phyloP scores from a whole-genome alignment of 2,888 invertebrate genomes.

The Conus canariensis region DNA sequence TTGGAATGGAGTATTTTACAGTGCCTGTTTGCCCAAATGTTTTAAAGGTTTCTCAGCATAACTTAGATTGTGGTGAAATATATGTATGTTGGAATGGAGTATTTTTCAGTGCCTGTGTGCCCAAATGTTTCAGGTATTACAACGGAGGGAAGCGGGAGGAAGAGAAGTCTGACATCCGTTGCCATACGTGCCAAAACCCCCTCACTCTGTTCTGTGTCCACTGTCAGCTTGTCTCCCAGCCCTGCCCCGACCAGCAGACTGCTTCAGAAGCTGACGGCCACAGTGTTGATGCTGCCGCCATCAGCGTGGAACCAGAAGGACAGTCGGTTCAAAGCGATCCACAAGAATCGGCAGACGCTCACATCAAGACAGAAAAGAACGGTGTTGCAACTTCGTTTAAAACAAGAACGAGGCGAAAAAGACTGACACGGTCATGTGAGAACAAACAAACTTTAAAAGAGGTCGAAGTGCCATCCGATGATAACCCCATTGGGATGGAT shows the following conservation, averaged over 20 bases:
- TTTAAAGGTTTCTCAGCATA: too few species aligned
- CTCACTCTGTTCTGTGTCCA: constrained; percentile 27
- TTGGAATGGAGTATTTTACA: too few species aligned
- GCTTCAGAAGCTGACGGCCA: neutral
- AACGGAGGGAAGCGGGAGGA: neutral
- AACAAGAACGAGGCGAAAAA: neutral
- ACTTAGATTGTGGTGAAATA: too few species aligned
- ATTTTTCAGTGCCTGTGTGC: too few species aligned
- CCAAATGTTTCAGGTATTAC: neutral
- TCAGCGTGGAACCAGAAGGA: neutral
- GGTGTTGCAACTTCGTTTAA: neutral
- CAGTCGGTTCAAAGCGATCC: neutral
- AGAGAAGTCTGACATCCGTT: constrained; percentile 22
- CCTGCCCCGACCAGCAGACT: neutral
- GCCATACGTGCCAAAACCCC: constrained; percentile 13
- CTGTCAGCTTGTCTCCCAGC: constrained; percentile 17
- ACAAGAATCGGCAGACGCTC: neutral
- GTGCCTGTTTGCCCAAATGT: too few species aligned
- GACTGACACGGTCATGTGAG: neutral
- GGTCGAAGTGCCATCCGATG: neutral
- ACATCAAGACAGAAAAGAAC: neutral
- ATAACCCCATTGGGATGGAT: neutral
- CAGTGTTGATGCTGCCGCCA: neutral
- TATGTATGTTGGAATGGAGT: too few species aligned
- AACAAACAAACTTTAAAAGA: neutral